Conservation (phyloP, 2,113 vertebrate genomes). For the Benitochromis conjunctus region DNA sequence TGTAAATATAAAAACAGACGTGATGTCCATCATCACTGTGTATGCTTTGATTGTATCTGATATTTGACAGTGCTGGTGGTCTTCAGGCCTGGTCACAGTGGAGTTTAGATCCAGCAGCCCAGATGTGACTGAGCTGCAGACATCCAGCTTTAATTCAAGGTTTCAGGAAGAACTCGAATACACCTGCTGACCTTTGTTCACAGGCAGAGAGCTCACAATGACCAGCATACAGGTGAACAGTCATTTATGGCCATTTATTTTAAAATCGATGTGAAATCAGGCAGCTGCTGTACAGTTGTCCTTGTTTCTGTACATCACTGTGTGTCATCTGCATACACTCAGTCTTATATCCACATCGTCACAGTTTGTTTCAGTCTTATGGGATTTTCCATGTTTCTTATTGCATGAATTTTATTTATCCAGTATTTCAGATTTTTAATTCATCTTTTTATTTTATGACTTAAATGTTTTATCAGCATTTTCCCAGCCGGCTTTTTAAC, state of each 20-base stretch:
- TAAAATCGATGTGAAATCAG: neutral
- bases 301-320: neutral
- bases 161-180: too few relatives aligned
- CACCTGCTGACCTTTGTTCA: neutral
- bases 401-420: neutral
- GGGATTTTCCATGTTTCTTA: too few relatives aligned
- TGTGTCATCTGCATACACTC: neutral
- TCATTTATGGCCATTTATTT: neutral
- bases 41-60: neutral
- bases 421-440: neutral
- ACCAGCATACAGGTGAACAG: neutral
- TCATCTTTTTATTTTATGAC: neutral
- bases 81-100: too few relatives aligned
- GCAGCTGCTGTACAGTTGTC: neutral
- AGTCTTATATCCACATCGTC: neutral
- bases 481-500: neutral
- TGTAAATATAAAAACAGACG: neutral
- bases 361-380: neutral
- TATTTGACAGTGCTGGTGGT: too few relatives aligned
- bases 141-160: too few relatives aligned
- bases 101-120: too few relatives aligned
- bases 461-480: neutral
- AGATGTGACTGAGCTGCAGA: too few relatives aligned
- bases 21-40: neutral
- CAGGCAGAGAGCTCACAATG: neutral